Percentiles rank a stretch among this genome's conserved stretches.
Evolutionary conservation across 2,888 invertebrate genomes (phyloP).

Genomic region (Syrista parreyssii): DNA sequence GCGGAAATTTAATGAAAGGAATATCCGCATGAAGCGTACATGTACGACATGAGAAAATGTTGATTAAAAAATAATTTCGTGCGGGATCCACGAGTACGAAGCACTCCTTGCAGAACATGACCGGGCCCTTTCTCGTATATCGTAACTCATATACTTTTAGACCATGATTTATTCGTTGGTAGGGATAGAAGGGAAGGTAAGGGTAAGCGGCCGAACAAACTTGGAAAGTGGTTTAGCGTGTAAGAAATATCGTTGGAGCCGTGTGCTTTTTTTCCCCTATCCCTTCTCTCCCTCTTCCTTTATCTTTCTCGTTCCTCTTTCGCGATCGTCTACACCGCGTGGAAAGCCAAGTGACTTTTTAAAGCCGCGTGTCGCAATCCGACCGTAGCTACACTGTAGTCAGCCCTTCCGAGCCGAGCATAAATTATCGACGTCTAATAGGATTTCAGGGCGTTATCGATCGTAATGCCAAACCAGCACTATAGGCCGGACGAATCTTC

Average conservation of each 20-base stretch:
- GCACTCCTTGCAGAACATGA: background rate
- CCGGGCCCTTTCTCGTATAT: background rate
- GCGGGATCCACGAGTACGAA: background rate
- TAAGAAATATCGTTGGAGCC: conserved; percentile 27
- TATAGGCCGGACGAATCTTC: background rate
- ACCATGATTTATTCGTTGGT: conserved; percentile 31
- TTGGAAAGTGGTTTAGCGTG: conserved; percentile 33
- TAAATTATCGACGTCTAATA: conserved; percentile 4
- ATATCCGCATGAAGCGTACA: background rate
- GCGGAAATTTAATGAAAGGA: background rate
- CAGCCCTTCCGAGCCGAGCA: background rate
- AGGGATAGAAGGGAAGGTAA: background rate
- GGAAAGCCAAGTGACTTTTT: background rate
- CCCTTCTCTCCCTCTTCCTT: conserved; percentile 11
- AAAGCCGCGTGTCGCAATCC: background rate
- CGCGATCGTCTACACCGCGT: conserved; percentile 4
- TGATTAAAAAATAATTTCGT: background rate
- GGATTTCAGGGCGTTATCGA: background rate
- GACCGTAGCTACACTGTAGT: background rate
- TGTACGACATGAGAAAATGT: background rate
- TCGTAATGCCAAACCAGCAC: background rate
- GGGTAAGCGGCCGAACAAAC: conserved; percentile 19
- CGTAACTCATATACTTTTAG: conserved; percentile 1
- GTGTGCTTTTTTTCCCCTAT: conserved; percentile 6
- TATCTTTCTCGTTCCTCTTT: conserved; percentile 8